Evolutionary conservation across 2,888 invertebrate genomes (phyloP).

Genomic region (Polymixis flavicincta): DNA sequence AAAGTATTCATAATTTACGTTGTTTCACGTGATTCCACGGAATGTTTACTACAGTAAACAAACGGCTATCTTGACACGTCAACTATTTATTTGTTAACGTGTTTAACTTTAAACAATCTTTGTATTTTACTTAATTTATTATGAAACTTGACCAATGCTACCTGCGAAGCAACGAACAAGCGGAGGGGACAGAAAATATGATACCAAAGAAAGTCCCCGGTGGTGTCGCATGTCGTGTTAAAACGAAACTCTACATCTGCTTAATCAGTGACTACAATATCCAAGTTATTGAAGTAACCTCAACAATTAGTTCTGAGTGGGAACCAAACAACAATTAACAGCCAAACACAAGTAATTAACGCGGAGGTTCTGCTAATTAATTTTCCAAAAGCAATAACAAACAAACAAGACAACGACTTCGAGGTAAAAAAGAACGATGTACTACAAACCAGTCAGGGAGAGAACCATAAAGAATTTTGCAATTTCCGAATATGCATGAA

Average conservation of each 20-base stretch:
- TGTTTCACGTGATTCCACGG: conserved; percentile 23
- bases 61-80: conserved; percentile 41
- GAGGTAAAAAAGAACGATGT: not conserved
- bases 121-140: conserved; percentile 4
- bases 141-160: not conserved
- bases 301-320: conserved; percentile 10
- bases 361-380: conserved; percentile 21
- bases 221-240: conserved; percentile 42
- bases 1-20: conserved; percentile 14
- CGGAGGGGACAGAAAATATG: conserved; percentile 36
- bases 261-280: conserved; percentile 4
- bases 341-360: conserved; percentile 25
- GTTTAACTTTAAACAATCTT: conserved; percentile 29
- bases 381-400: conserved; percentile 34
- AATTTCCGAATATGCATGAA: conserved; percentile 14
- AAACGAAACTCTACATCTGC: conserved; percentile 32
- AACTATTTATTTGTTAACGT: conserved; percentile 25
- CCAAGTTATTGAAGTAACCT: conserved; percentile 4
- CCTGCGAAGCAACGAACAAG: conserved; percentile 1
- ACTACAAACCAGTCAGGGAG: not conserved
- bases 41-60: conserved; percentile 39
- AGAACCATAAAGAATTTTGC: not conserved
- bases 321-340: conserved; percentile 25
- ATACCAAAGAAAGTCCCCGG: conserved; percentile 46
- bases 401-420: not conserved